Conservation (phyloP, 2,113 vertebrate genomes). For the Ploceus nigricollis region DNA sequence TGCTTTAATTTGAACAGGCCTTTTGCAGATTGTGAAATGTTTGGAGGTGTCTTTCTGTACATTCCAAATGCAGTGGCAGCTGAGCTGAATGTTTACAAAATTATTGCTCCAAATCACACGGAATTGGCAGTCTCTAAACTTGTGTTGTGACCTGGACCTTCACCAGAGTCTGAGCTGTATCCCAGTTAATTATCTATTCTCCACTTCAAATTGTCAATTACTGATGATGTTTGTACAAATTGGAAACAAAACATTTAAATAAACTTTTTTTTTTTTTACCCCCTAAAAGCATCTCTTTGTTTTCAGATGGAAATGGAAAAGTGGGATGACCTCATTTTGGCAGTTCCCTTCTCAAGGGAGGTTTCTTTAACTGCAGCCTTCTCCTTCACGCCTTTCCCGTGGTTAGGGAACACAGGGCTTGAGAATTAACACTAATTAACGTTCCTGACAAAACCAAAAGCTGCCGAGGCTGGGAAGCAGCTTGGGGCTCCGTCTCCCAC, state of each 20-base stretch:
- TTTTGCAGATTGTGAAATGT: neutral
- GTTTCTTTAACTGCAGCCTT: neutral
- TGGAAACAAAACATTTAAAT: conserved; percentile 50
- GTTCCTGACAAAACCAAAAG: neutral
- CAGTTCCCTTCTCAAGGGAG: neutral
- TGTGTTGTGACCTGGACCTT: neutral
- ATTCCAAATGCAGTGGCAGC: conserved; percentile 4
- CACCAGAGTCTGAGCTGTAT: neutral
- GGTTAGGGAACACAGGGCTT: neutral
- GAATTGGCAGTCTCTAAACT: neutral
- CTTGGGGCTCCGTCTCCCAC: neutral
- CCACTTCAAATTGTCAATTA: neutral
- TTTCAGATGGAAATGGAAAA: neutral
- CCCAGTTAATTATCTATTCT: neutral
- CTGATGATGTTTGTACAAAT: neutral
- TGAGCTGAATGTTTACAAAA: conserved; percentile 9
- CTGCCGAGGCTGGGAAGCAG: neutral
- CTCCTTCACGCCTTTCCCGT: neutral
- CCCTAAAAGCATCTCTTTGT: neutral
- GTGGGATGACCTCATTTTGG: neutral
- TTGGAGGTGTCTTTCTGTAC: neutral
- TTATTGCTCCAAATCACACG: neutral
- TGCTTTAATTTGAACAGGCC: neutral
- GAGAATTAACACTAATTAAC: neutral
- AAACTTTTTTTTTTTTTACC: neutral